Evolutionary conservation across 2,888 invertebrate species (phyloP).

Genomic region (Eremobia ochroleuca): DNA sequence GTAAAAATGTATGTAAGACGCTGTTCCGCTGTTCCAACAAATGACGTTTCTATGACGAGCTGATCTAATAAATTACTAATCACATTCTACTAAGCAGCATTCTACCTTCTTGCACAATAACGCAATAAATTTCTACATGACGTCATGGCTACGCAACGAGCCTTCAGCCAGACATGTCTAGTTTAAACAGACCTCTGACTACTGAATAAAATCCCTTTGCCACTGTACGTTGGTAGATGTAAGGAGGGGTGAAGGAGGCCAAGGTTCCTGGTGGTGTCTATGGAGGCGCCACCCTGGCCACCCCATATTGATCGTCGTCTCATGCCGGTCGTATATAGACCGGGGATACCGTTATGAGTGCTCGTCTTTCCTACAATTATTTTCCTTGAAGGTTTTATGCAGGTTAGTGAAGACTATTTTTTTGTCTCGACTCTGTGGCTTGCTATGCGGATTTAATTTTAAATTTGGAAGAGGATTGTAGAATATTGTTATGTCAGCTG

Average conservation of each 20-base stretch:
- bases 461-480: conserved; percentile 10
- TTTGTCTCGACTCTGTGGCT: background rate
- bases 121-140: conserved; percentile 53
- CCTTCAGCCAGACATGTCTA: conserved; percentile 67
- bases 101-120: conserved; percentile 50
- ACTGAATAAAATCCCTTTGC: conserved; percentile 36
- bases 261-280: conserved; percentile 48
- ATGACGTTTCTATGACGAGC: conserved; percentile 4
- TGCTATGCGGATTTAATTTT: conserved; percentile 5
- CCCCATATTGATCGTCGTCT: conserved; percentile 81
- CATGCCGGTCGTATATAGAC: conserved; percentile 75
- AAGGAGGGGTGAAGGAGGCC: conserved; percentile 58
- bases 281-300: conserved; percentile 72
- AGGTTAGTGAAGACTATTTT: conserved; percentile 55
- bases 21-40: background rate
- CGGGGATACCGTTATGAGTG: conserved; percentile 63
- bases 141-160: conserved; percentile 66
- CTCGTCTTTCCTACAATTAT: conserved; percentile 60
- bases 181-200: conserved; percentile 62
- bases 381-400: conserved; percentile 55
- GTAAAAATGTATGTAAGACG: background rate
- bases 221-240: conserved; percentile 2
- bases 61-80: conserved; percentile 13
- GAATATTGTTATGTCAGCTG: conserved; percentile 23
- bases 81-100: conserved; percentile 13